Evolutionary conservation across 2,888 invertebrate species (phyloP), one percentile per base, ranked within the genome.

Genomic region (Ormyrus thymus): DNA sequence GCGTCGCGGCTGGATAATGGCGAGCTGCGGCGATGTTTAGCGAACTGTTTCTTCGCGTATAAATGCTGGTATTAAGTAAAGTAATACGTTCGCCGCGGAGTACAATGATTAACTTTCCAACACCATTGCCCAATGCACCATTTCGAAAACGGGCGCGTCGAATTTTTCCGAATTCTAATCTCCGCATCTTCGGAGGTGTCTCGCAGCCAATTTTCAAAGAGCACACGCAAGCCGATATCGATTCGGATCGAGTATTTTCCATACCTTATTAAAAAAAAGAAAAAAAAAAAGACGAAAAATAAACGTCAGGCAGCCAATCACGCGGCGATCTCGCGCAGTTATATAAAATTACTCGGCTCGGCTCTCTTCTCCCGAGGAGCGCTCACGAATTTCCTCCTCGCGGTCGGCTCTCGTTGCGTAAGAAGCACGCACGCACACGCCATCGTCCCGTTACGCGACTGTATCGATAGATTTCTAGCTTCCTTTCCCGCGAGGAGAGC

Each of bases 391-490:
- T 64, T 70, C 56, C 56, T 45, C 43, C 46, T 69, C 45, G n/a
- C 62, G 45, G 6, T 69, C 69, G 29, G 29, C 15, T 75, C 29
- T 29, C 29, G 29, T 29, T 75, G 75, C 75, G 75, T 61, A 75
- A 75, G 68, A 10, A n/a, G 7, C 53, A 8, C 50, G n/a, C 9
- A 11, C 10, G 11, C 50, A n/a, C 13, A 45, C 8, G 46, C 55
- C n/a, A 48, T 53, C 64, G n/a, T 73, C 64, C 73, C 73, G 74
- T 74, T 74, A 58, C 51, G 43, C 55, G 51, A 5, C 13, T 7
- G 7, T 13, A 45, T 29, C 29, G 11, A 61, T 8, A 61, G 61
- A 43, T 71, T 59, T 15, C 45, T 55, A 50, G 13, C 46, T 68
- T 68, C 58, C 43, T 75, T 45, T 64, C 48, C 43, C 46, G 72